Evolutionary conservation across 2,797 vertebrate genomes (phyloP), one percentile per base, ranked within the genome.

Genomic region (Nothura maculosa): DNA sequence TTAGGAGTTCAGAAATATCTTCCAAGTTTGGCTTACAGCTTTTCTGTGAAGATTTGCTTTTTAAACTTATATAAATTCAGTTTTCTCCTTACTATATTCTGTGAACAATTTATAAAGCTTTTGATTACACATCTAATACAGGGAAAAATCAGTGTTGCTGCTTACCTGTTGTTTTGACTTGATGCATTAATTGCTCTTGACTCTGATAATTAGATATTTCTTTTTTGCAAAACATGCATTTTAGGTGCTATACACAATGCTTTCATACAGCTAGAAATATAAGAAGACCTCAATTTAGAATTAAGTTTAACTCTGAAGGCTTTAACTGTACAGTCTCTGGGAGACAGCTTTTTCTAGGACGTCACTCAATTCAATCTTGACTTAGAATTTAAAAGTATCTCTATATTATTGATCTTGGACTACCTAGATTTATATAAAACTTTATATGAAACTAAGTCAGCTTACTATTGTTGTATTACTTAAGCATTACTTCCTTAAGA

Each of bases 141-240:
- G 4, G 17, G 8, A 19, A 77, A 79, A 87, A 48, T 67, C 76
- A 69, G 6, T 74, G 42, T 27, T 42, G 22, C 30, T 42, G 22
- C 30, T 89, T 69, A 52, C 19, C 3, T 61, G 11, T 87, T 83
- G 54, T 85, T 95, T 93, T 90, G 54, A 69, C n/a, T 87, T 58
- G 19, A 12, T 82, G 19, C 8, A 75, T 78, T 87, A 80, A 72
- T 82, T 90, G 12, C 45, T 92, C 21, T 67, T 80, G 61, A 54
- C 61, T 89, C 76, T 45, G 24, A 55, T 69, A 86, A 73, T 81
- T 88, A 85, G 43, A 38, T 81, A 63, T 16, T 6, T 8, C 1
- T 5, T 79, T 79, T 4, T 19, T 63, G 20, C 9, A 62, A 95
- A 30, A 7, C 45, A 52, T 9, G 19, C 43, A 19, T 89, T 72